Percentiles rank a stretch among this genome's conserved stretches.
These are phyloP conservation scores for Elephas maximus DNA, from an alignment of 2,113 vertebrate species.

Conservation along the genomic window DNA sequence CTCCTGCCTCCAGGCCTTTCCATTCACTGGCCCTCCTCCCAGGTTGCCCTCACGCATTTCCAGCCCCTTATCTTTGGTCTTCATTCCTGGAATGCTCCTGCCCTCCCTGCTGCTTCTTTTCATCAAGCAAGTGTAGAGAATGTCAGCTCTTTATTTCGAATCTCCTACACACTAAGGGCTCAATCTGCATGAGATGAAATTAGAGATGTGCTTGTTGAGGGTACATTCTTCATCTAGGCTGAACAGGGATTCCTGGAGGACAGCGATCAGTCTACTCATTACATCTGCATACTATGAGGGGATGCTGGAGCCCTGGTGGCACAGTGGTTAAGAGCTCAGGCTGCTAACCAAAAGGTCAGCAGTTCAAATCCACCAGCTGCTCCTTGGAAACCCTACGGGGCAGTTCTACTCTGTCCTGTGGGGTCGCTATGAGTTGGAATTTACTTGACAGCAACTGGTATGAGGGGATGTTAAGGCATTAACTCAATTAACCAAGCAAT, in stretches of 20 bases:
- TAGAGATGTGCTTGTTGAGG: not conserved
- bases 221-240: not conserved
- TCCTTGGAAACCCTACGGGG: too few relatives aligned
- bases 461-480: rapidly evolving
- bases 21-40: rapidly evolving
- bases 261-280: not conserved
- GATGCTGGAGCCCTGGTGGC: too few relatives aligned
- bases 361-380: too few relatives aligned
- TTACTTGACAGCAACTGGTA: too few relatives aligned
- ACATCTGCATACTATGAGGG: rapidly evolving
- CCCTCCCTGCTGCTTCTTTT: not conserved
- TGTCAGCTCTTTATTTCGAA: not conserved
- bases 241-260: not conserved
- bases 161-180: not conserved
- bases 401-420: too few relatives aligned
- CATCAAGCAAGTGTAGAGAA: not conserved
- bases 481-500: not conserved
- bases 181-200: not conserved
- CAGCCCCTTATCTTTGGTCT: not conserved
- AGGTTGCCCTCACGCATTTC: not conserved
- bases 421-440: too few relatives aligned
- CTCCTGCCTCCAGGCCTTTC: not conserved
- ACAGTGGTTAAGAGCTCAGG: too few relatives aligned
- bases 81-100: too few relatives aligned
- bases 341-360: too few relatives aligned